phyloP scores from a whole-genome alignment of 2,888 invertebrate species.

The Hymenopus coronatus region DNA sequence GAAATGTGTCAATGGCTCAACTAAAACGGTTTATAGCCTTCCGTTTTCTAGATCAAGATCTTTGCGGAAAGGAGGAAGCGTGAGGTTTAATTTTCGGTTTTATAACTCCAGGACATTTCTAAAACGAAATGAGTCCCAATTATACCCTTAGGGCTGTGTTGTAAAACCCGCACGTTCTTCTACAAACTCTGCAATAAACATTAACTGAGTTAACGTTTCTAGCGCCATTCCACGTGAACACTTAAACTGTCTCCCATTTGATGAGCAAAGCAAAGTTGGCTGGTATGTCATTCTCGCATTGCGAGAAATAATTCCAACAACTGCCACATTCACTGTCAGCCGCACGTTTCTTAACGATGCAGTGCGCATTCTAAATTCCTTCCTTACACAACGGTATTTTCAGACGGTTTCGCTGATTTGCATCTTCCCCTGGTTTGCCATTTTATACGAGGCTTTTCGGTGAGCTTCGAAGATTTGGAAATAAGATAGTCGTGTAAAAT shows the following conservation, averaged over 20 bases:
- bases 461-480: not conserved
- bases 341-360: not conserved
- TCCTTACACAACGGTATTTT: not conserved
- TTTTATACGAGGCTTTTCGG: not conserved
- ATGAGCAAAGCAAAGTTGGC: not conserved
- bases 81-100: not conserved
- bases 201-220: not conserved
- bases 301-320: not conserved
- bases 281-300: not conserved
- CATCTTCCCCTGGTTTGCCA: not conserved
- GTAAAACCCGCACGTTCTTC: not conserved
- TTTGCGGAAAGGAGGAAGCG: not conserved
- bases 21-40: not conserved
- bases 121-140: not conserved
- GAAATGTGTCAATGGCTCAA: not conserved
- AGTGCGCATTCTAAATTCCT: not conserved
- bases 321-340: not conserved
- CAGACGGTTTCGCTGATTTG: not conserved
- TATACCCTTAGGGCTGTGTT: not conserved
- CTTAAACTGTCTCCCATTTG: not conserved
- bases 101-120: not conserved
- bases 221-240: not conserved
- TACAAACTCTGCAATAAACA: not conserved
- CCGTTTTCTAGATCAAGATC: not conserved
- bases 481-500: too few species aligned